Conservation (phyloP, 2,113 vertebrate genomes). For the Dascyllus trimaculatus region DNA sequence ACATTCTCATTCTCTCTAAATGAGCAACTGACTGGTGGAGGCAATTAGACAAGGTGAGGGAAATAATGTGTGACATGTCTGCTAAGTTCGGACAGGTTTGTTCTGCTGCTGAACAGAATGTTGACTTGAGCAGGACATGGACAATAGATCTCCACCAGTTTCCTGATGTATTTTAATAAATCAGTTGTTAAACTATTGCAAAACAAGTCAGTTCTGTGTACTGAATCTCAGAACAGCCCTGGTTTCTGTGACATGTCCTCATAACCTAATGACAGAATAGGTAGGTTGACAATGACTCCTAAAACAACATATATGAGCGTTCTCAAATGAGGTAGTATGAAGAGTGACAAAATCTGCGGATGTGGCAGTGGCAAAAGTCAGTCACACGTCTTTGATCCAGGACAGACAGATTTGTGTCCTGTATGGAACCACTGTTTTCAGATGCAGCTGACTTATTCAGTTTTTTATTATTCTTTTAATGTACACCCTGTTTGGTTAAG, state of each 20-base stretch:
- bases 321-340: too few species aligned
- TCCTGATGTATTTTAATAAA: neutral
- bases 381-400: too few species aligned
- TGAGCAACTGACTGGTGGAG: neutral
- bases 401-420: too few species aligned
- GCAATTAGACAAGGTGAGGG: conserved; percentile 15
- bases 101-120: conserved; percentile 7
- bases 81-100: neutral
- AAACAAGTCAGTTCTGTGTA: neutral
- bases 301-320: too few species aligned
- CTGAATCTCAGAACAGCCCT: neutral
- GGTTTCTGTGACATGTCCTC: neutral
- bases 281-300: too few species aligned
- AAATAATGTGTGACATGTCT: conserved; percentile 28
- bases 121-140: neutral
- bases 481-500: too few species aligned
- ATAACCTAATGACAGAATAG: too few species aligned
- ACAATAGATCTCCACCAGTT: neutral
- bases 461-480: too few species aligned
- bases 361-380: too few species aligned
- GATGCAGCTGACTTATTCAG: too few species aligned
- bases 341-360: too few species aligned
- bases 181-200: neutral
- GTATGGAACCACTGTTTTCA: too few species aligned
- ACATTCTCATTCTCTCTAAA: conserved; percentile 18